phyloP scores from a whole-genome alignment of 2,797 vertebrate species.

The Epinephelus malabaricus region DNA sequence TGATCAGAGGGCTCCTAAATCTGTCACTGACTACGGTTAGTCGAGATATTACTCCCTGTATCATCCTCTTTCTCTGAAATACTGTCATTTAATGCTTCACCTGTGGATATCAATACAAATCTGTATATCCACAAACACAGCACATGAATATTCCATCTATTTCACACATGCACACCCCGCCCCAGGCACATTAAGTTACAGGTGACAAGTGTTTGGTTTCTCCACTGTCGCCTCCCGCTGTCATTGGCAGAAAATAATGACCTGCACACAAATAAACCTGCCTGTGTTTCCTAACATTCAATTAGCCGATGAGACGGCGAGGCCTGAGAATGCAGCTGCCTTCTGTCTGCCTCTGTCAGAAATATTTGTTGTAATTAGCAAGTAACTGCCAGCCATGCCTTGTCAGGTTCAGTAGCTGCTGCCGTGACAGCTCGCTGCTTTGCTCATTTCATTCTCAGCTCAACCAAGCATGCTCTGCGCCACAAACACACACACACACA shows the following conservation, averaged over 20 bases:
- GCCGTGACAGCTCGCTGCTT: conserved; percentile 50
- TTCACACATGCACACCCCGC: neutral
- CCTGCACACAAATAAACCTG: conserved; percentile 40
- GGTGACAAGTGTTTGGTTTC: conserved; percentile 15
- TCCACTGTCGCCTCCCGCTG: conserved; percentile 6
- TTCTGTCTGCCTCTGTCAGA: conserved; percentile 43
- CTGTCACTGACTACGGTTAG: conserved; percentile 96
- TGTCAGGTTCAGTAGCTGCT: conserved; percentile 40
- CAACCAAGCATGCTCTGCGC: conserved; percentile 23
- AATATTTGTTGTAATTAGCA: conserved; percentile 71
- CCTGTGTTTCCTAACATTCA: conserved; percentile 48
- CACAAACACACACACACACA: conserved; percentile 31
- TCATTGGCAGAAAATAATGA: conserved; percentile 40
- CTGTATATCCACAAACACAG: neutral
- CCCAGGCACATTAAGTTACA: conserved; percentile 4
- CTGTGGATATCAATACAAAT: neutral
- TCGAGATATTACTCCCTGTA: neutral
- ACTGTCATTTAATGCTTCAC: neutral
- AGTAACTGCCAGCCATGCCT: conserved; percentile 57
- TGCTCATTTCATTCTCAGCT: conserved; percentile 51
- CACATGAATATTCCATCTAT: conserved; percentile 12
- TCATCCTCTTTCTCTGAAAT: neutral
- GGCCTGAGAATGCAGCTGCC: conserved; percentile 34
- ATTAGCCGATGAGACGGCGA: conserved; percentile 32
- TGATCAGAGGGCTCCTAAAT: conserved; percentile 96